A percentile compares a stretch with the other conserved stretches of the same genome.
These are phyloP conservation scores for Drosophila sturtevanti DNA, from an alignment of 1,140 invertebrate species.

Conservation along the genomic window DNA sequence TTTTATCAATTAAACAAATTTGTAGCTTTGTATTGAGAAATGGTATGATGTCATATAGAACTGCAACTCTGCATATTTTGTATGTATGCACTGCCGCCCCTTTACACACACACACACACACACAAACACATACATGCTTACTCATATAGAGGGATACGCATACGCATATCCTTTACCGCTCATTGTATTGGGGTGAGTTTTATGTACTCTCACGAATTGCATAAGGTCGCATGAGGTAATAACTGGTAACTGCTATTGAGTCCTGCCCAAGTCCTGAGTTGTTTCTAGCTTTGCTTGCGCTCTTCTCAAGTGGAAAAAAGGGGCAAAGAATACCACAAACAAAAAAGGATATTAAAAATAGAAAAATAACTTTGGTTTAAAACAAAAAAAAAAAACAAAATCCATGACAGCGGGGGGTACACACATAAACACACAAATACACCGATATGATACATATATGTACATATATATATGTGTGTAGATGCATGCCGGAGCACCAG, in stretches of 20 bases:
- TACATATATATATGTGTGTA: too few relatives aligned
- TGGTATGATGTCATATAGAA: constrained; percentile 34
- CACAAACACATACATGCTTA: not conserved
- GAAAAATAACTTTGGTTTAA: constrained; percentile 40
- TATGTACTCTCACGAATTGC: constrained; percentile 43
- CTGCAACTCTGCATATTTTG: constrained; percentile 58
- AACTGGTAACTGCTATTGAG: constrained; percentile 26
- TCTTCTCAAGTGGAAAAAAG: constrained; percentile 53
- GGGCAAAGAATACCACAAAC: constrained; percentile 14
- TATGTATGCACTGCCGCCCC: constrained; percentile 67
- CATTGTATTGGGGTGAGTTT: constrained; percentile 60
- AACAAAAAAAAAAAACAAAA: constrained; percentile 14
- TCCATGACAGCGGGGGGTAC: constrained; percentile 22
- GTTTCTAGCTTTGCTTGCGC: not conserved
- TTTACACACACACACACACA: constrained; percentile 25
- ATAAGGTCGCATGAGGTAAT: constrained; percentile 64
- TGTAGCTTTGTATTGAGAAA: not conserved
- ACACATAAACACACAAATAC: constrained; percentile 1
- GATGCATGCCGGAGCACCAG: not conserved
- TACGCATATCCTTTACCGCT: constrained; percentile 22
- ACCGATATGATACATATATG: not conserved
- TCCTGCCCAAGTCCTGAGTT: constrained; percentile 2
- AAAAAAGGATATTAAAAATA: constrained; percentile 38
- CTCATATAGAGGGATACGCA: not conserved
- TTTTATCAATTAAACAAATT: not conserved